Percentiles rank a stretch among this genome's conserved stretches.
phyloP scores from a whole-genome alignment of 2,797 vertebrate genomes.

The Craterocephalus amniculus region DNA sequence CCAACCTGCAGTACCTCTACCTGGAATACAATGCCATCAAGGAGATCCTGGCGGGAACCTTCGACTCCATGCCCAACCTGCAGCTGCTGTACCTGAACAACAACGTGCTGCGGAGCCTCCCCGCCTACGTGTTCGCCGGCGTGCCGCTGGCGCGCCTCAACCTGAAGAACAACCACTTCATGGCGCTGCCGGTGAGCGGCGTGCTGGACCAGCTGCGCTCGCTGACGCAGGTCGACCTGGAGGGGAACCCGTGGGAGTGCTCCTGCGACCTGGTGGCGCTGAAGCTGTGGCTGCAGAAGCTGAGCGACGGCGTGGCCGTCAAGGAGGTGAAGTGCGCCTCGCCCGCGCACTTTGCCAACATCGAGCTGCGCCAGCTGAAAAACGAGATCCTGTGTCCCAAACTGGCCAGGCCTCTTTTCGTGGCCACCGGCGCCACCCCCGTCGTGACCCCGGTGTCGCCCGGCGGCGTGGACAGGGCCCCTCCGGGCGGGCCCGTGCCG shows the following conservation, averaged over 20 bases:
- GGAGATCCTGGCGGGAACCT: conserved; percentile 95
- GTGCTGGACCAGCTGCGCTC: conserved; percentile 95
- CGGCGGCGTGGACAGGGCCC: conserved; percentile 90
- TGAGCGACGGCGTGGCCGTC: conserved; percentile 91
- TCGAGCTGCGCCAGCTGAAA: conserved; percentile 93
- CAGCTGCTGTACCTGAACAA: conserved; percentile 98
- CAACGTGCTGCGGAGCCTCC: conserved; percentile 93
- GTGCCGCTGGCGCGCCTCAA: conserved; percentile 94
- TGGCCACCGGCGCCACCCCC: conserved; percentile 88
- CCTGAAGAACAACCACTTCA: conserved; percentile 98
- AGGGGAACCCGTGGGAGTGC: conserved; percentile 99
- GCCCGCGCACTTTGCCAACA: conserved; percentile 95
- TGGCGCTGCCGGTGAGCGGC: conserved; percentile 97
- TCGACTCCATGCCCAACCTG: conserved; percentile 96
- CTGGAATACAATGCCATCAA: conserved; percentile 99
- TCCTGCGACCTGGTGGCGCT: conserved; percentile 96
- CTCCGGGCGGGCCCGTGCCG: conserved; percentile 94
- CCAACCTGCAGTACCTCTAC: conserved; percentile 96
- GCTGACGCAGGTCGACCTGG: conserved; percentile 94
- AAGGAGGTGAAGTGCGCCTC: conserved; percentile 95
- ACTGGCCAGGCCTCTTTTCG: conserved; percentile 88
- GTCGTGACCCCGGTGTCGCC: conserved; percentile 87
- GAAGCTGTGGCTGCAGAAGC: conserved; percentile 97
- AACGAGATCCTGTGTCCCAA: conserved; percentile 97
- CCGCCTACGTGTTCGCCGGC: conserved; percentile 93